These are phyloP conservation scores for Saccostrea echinata DNA, from an alignment of 1,140 invertebrate genomes.

Conservation along the genomic window DNA sequence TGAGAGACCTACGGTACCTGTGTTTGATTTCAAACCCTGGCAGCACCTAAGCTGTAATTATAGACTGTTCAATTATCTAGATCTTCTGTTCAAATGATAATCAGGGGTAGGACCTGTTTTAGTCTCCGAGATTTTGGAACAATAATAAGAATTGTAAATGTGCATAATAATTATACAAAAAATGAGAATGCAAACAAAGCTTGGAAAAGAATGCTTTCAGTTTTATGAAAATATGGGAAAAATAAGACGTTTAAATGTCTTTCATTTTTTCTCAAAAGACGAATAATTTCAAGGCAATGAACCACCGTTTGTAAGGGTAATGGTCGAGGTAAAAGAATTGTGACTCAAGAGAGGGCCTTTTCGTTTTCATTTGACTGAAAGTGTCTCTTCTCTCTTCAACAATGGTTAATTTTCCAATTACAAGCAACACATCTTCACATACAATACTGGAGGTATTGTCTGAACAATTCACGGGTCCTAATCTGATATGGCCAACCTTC, in stretches of 20 bases:
- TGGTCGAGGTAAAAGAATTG: not conserved
- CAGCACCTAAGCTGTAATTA: conserved; percentile 17
- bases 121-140: conserved; percentile 11
- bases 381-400: not conserved
- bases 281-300: not conserved
- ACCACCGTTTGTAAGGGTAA: not conserved
- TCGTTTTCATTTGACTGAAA: conserved; percentile 30
- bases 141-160: not conserved
- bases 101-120: not conserved
- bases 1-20: not conserved
- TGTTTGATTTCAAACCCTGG: conserved; percentile 18
- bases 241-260: not conserved
- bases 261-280: not conserved
- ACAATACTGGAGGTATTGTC: not conserved
- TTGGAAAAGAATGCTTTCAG: not conserved
- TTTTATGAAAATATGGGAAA: not conserved
- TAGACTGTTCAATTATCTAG: conserved; percentile 37
- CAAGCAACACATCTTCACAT: not conserved
- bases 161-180: conserved; percentile 22
- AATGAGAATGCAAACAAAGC: conserved; percentile 9
- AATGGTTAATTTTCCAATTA: conserved; percentile 36
- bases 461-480: not conserved
- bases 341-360: not conserved
- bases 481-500: conserved; percentile 16
- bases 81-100: not conserved